Percentiles rank a stretch among this genome's conserved stretches.
These are phyloP conservation scores for Melanotaenia boesemani DNA, from an alignment of 2,797 vertebrate genomes.

Conservation along the genomic window DNA sequence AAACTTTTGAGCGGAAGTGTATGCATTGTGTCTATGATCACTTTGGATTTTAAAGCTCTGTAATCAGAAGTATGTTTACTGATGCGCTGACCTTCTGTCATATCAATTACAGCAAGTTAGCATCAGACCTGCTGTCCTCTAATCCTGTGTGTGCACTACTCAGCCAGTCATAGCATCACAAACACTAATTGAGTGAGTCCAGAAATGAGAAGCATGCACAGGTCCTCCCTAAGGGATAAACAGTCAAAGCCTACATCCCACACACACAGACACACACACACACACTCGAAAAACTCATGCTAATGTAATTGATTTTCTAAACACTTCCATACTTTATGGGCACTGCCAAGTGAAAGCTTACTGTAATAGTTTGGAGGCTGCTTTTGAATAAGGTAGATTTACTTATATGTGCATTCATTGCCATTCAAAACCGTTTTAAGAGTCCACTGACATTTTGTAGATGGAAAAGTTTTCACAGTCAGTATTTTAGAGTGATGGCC, in stretches of 20 bases:
- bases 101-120: slow-evolving; percentile 53
- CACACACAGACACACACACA: slow-evolving; percentile 24
- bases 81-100: slow-evolving; percentile 56
- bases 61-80: slow-evolving; percentile 53
- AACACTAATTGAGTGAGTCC: slow-evolving; percentile 69
- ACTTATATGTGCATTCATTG: slow-evolving; percentile 27
- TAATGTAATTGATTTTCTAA: slow-evolving; percentile 65
- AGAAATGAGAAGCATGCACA: slow-evolving; percentile 59
- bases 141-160: slow-evolving; percentile 26
- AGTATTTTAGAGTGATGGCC: slow-evolving; percentile 31
- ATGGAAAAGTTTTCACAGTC: slow-evolving; percentile 37
- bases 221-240: slow-evolving; percentile 74
- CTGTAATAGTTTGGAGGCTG: slow-evolving; percentile 53
- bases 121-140: slow-evolving; percentile 38
- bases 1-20: too few relatives aligned
- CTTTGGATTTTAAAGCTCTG: slow-evolving; percentile 43
- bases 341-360: slow-evolving; percentile 67
- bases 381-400: slow-evolving; percentile 60
- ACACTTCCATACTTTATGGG: slow-evolving; percentile 59
- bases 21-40: slow-evolving; percentile 11
- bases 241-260: slow-evolving; percentile 51
- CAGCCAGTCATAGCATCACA: slow-evolving; percentile 58
- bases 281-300: slow-evolving; percentile 40
- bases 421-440: slow-evolving; percentile 26
- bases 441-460: slow-evolving; percentile 28